Evolutionary conservation across 1,140 invertebrate species (phyloP).

Genomic region (Drosophila sulfurigaster): DNA sequence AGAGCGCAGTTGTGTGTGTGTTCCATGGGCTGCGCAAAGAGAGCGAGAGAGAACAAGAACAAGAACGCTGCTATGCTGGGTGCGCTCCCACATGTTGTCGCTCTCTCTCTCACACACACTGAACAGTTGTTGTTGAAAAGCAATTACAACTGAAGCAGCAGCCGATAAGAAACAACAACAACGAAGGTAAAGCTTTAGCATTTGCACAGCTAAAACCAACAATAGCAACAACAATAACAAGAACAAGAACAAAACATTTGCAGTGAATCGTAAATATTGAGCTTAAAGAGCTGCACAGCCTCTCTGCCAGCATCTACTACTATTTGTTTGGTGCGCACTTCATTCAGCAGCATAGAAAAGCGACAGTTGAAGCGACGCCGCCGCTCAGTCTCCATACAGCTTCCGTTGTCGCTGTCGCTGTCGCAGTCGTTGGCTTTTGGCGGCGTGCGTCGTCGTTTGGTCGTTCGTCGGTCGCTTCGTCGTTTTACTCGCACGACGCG

Average conservation of each 20-base stretch:
- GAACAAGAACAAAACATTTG: neutral
- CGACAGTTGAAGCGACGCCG: slow-evolving; percentile 47
- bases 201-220: neutral
- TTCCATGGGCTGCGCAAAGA: slow-evolving; percentile 58
- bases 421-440: slow-evolving; percentile 33
- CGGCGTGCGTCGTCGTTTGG: slow-evolving; percentile 34
- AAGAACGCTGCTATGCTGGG: neutral
- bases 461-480: neutral
- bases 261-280: slow-evolving; percentile 18
- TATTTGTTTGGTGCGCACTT: slow-evolving; percentile 55
- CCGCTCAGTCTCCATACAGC: slow-evolving; percentile 64
- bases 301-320: slow-evolving; percentile 27
- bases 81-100: neutral
- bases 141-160: slow-evolving; percentile 23
- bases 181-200: neutral
- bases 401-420: slow-evolving; percentile 56
- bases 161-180: slow-evolving; percentile 15
- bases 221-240: neutral
- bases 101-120: neutral
- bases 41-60: slow-evolving; percentile 22
- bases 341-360: slow-evolving; percentile 50
- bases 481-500: slow-evolving; percentile 15
- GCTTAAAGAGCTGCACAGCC: neutral
- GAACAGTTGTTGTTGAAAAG: slow-evolving; percentile 20
- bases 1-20: slow-evolving; percentile 57